A percentile compares a stretch with the other conserved stretches of the same genome.
These are phyloP conservation scores for Agelas oroides DNA, from an alignment of 37 sponge, comb jelly and placozoan species.

Conservation along the genomic window DNA sequence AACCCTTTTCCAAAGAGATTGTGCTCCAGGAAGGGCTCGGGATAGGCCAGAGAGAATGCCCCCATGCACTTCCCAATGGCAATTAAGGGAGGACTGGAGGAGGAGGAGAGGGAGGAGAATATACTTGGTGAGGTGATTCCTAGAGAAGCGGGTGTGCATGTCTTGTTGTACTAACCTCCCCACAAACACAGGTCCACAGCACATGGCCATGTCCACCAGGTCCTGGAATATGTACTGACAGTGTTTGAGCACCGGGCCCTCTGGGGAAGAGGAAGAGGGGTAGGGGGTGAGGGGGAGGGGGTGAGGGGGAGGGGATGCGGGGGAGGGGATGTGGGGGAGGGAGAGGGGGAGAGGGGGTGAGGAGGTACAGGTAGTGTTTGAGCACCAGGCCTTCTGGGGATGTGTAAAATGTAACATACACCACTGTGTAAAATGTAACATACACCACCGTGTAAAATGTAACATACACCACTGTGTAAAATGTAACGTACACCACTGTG, in stretches of 20 bases:
- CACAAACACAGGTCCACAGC: constrained; percentile 33
- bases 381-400: too few species aligned
- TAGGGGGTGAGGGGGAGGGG: too few species aligned
- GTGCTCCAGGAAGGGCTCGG: constrained; percentile 33
- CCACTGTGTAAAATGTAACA: too few species aligned
- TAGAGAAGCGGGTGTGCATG: not conserved
- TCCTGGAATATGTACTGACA: constrained; percentile 47
- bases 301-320: too few species aligned
- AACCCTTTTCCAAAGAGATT: constrained; percentile 21
- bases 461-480: too few species aligned
- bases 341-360: too few species aligned
- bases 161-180: constrained; percentile 24
- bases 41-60: constrained; percentile 37
- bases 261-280: too few species aligned
- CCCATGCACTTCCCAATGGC: constrained; percentile 60
- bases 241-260: constrained; percentile 27
- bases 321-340: too few species aligned
- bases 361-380: too few species aligned
- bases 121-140: not conserved
- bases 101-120: not conserved
- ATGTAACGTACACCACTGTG: too few species aligned
- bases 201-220: constrained; percentile 47
- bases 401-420: too few species aligned
- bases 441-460: too few species aligned
- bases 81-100: constrained; percentile 44